Base-by-base conservation (phyloP, 2,113 vertebrate species). In the Cricetomys ansorgei region DNA sequence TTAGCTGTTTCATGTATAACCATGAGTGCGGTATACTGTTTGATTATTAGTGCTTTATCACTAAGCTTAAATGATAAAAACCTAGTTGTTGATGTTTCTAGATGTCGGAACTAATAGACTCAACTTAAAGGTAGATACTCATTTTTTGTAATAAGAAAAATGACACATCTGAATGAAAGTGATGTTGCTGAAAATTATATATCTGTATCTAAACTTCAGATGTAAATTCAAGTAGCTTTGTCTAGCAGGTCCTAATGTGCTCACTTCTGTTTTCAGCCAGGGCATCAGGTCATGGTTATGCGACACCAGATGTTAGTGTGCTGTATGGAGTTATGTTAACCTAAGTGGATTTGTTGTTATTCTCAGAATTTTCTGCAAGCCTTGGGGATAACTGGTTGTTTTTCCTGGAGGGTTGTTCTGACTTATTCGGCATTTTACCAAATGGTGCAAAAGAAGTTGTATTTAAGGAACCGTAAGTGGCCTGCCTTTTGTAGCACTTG, bases 321-420 rank as follows among this genome's bases (percentile, higher is more conserved):
- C 34, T 29, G 53, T 21, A 21, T n/a, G 62, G 43, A 80, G 87
- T 64, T 40, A 21, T 55, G 88, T 23, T 89, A 92, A 62, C 16
- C 37, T 43, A 80, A 91, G 55, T 53, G 45, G 45, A 53, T 95
- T 92, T 75, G 21, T 31, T 91, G 87, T 13, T 55, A 85, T 95
- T 94, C 57, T 27, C 85, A 3, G 83, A 50, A 96, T 94, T 97
- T 93, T 45, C 48, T 79, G 31, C 9, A 72, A 48, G 72, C 21
- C 53, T 86, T 94, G 29, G 55, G 95, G 53, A 75, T 92, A n/a
- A n/a, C n/a, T n/a, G 96, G 72, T 75, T 65, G 43, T 48, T 75
- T 85, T 70, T 70, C 55, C 37, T 77, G 72, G 62, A 90, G 79
- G 1, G 1, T 43, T 86, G 19, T 34, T 90, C 11, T 45, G 53